Evolutionary conservation across 2,113 vertebrate species (phyloP).

Genomic region (Oncorhynchus mykiss): DNA sequence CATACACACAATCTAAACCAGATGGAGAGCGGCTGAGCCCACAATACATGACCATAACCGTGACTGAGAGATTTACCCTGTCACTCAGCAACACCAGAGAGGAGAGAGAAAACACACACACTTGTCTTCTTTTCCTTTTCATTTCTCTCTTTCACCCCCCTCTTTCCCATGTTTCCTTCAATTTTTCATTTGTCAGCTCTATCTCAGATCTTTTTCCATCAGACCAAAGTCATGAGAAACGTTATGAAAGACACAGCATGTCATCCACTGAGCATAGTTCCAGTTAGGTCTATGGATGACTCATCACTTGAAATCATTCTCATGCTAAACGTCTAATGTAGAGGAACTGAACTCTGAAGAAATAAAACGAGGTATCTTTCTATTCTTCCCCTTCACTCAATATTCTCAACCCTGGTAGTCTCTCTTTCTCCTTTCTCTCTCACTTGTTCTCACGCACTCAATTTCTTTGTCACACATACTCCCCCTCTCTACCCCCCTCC

Average conservation of each 20-base stretch:
- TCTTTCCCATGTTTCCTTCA: no score
- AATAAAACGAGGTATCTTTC: neutral
- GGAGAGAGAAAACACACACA: neutral
- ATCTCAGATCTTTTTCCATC: no score
- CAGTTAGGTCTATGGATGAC: no score
- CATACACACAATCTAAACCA: constrained; percentile 17
- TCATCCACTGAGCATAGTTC: no score
- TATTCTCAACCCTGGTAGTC: neutral
- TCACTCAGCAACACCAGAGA: constrained; percentile 11
- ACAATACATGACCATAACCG: constrained; percentile 28
- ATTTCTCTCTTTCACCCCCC: neutral
- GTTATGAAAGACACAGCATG: no score
- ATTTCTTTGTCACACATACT: neutral
- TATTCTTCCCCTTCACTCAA: neutral
- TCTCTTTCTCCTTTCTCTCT: neutral
- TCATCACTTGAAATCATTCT: no score
- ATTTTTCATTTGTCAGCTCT: no score
- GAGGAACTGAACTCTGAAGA: no score
- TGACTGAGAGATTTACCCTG: constrained; percentile 54
- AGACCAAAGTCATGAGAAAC: no score
- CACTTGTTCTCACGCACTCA: neutral
- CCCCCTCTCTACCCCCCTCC: neutral
- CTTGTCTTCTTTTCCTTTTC: no score
- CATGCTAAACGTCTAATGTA: no score
- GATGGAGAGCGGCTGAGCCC: constrained; percentile 32